Percentiles rank a stretch among this genome's conserved stretches.
phyloP scores from a whole-genome alignment of 2,888 invertebrate genomes.

The Eupithecia dodoneata region DNA sequence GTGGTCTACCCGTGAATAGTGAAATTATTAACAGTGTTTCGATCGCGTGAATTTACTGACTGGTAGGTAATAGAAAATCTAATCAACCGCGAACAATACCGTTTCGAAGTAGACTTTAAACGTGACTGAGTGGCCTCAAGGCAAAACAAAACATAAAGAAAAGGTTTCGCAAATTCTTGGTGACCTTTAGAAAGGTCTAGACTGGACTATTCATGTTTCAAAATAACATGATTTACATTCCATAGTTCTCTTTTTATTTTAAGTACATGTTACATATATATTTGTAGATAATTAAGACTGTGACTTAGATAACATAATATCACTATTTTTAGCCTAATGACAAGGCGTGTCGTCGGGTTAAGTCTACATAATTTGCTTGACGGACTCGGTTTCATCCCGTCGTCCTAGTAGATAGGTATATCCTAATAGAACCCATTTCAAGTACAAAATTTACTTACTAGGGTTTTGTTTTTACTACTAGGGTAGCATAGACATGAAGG shows the following conservation, averaged over 20 bases:
- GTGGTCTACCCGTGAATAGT: neutral
- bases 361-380: too few relatives aligned
- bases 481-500: too few relatives aligned
- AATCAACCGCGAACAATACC: conserved; percentile 12
- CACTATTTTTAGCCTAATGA: neutral
- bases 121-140: conserved; percentile 22
- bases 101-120: conserved; percentile 17
- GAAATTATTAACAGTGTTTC: neutral
- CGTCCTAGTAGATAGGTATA: too few relatives aligned
- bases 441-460: too few relatives aligned
- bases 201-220: neutral
- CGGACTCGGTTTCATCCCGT: too few relatives aligned
- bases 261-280: neutral
- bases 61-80: neutral
- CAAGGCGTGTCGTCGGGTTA: neutral
- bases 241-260: neutral
- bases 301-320: neutral
- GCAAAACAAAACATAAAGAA: conserved; percentile 9
- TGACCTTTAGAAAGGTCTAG: conserved; percentile 5
- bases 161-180: conserved; percentile 19
- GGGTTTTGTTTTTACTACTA: too few relatives aligned
- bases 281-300: too few relatives aligned
- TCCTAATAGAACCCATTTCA: too few relatives aligned
- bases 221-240: neutral
- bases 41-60: neutral